Conservation (phyloP, 1,140 invertebrate genomes). For the Eueides isabella region DNA sequence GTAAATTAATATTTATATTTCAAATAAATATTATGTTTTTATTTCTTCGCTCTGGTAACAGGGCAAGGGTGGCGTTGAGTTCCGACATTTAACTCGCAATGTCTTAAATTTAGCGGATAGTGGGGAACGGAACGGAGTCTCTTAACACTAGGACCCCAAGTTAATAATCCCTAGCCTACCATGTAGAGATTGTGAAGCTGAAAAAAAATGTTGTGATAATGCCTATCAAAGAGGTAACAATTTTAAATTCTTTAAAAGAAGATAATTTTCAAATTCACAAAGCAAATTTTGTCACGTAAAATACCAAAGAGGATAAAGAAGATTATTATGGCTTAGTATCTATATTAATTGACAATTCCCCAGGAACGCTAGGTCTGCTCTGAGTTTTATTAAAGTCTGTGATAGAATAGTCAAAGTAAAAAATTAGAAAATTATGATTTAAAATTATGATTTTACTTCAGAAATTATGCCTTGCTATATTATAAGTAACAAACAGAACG, state of each 20-base stretch:
- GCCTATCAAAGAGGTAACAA: not conserved
- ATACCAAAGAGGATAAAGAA: not conserved
- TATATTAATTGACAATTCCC: constrained; percentile 7
- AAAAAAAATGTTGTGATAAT: no score
- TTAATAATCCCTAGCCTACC: no score
- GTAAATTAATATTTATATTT: no score
- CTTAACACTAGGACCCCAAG: no score
- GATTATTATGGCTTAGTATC: not conserved
- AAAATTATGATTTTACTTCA: not conserved
- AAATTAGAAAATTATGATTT: not conserved
- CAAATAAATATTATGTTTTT: no score
- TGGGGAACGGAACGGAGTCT: no score
- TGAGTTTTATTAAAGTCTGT: constrained; percentile 3
- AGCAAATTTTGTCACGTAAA: not conserved
- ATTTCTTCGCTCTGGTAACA: no score
- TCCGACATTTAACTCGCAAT: no score
- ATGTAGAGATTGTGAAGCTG: no score
- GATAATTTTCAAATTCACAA: not conserved
- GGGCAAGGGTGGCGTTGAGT: no score
- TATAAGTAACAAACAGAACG: not conserved
- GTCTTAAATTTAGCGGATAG: no score
- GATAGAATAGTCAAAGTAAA: not conserved
- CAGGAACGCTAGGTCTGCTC: not conserved
- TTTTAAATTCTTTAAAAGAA: not conserved
- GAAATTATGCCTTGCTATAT: not conserved